Conservation (phyloP, 1,140 invertebrate species). For the Schmidtea mediterranea region DNA sequence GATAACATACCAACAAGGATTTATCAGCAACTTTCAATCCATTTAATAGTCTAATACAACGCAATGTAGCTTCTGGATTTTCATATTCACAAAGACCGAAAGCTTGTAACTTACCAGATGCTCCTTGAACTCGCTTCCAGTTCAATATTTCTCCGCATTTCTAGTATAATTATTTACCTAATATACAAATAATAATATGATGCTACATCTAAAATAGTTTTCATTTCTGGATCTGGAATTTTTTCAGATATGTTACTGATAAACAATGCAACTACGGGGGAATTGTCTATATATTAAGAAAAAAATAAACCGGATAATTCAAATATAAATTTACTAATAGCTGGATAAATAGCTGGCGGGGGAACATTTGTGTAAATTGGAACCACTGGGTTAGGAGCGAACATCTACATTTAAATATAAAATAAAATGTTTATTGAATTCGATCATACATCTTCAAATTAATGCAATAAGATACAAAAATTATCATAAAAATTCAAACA, state of each 20-base stretch:
- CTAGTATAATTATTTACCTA: slow-evolving; percentile 14
- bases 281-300: neutral
- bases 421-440: no score
- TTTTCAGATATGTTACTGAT: slow-evolving; percentile 87
- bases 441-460: no score
- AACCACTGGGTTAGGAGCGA: no score
- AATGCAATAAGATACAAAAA: no score
- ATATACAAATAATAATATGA: neutral
- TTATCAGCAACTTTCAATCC: slow-evolving; percentile 74
- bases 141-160: slow-evolving; percentile 60
- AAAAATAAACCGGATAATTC: no score
- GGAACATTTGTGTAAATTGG: no score
- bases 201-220: slow-evolving; percentile 11
- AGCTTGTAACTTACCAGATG: slow-evolving; percentile 38
- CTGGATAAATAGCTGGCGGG: no score
- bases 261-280: slow-evolving; percentile 74
- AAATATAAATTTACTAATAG: no score
- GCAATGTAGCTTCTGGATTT: slow-evolving; percentile 65
- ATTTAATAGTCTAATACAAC: slow-evolving; percentile 71
- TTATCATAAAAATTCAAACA: no score
- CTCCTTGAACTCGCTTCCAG: slow-evolving; percentile 79
- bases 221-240: slow-evolving; percentile 76
- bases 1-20: slow-evolving; percentile 44
- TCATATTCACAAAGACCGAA: slow-evolving; percentile 95
- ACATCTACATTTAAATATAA: no score